Conservation (phyloP, 1,140 invertebrate genomes). For the Sarcophaga bullata region DNA sequence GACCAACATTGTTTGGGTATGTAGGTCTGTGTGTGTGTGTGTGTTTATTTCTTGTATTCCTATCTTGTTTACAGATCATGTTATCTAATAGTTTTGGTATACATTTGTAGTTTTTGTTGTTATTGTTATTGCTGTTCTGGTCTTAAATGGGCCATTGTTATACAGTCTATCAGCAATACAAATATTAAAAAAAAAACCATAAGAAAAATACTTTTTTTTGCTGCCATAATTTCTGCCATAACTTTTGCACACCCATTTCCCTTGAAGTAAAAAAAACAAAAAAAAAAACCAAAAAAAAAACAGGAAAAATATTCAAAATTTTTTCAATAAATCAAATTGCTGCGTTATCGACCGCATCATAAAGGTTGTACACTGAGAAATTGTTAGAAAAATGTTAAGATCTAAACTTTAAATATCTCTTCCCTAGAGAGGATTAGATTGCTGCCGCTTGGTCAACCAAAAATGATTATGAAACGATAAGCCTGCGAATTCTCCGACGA, state of each 20-base stretch:
- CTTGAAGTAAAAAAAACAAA: neutral
- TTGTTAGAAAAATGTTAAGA: too few species aligned
- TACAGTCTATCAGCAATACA: neutral
- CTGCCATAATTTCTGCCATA: constrained; percentile 22
- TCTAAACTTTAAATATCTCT: too few species aligned
- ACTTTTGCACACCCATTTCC: constrained; percentile 20
- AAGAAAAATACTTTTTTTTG: constrained; percentile 3
- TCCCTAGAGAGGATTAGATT: too few species aligned
- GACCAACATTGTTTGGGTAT: neutral
- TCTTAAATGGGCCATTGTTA: constrained; percentile 15
- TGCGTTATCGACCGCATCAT: constrained; percentile 33
- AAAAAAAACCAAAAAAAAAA: too few species aligned
- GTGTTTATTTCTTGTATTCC: neutral
- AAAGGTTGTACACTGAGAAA: neutral
- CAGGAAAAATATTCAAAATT: constrained; percentile 23
- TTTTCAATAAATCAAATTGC: constrained; percentile 36
- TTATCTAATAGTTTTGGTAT: neutral
- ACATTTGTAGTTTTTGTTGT: neutral
- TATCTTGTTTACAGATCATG: neutral
- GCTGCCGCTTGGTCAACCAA: too few species aligned
- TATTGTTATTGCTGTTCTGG: neutral
- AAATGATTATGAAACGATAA: too few species aligned
- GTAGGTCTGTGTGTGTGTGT: neutral
- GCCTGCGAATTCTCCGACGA: too few species aligned
- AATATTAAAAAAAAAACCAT: neutral